phyloP scores from a whole-genome alignment of 2,888 invertebrate genomes.

The Spatulosminthurus flaviceps region DNA sequence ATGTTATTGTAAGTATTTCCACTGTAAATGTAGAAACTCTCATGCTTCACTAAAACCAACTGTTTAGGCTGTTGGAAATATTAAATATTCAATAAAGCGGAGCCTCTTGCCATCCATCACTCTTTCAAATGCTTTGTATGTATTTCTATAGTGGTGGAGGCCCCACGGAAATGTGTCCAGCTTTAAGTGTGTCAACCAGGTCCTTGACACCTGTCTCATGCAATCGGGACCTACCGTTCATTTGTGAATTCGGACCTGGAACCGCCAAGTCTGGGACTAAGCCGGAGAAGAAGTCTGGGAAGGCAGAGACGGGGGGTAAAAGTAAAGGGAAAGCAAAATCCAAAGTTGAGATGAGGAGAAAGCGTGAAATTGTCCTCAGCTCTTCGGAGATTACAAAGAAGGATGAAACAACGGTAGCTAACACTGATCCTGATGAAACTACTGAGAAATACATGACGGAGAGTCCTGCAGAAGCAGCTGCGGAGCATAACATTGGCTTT shows the following conservation, averaged over 20 bases:
- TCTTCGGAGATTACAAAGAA: background rate
- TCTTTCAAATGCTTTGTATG: background rate
- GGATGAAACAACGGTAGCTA: background rate
- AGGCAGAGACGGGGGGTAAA: slow-evolving; percentile 25
- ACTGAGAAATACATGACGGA: slow-evolving; percentile 24
- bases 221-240: slow-evolving; percentile 55
- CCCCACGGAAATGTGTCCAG: slow-evolving; percentile 61
- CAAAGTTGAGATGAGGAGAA: slow-evolving; percentile 51
- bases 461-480: slow-evolving; percentile 29
- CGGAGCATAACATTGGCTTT: slow-evolving; percentile 50
- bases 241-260: slow-evolving; percentile 59
- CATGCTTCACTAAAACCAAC: too few relatives aligned
- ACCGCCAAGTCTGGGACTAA: slow-evolving; percentile 37
- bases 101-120: too few relatives aligned
- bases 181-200: slow-evolving; percentile 54
- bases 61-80: too few relatives aligned
- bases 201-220: slow-evolving; percentile 55
- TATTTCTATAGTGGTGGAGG: slow-evolving; percentile 58
- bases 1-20: slow-evolving; percentile 44
- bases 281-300: slow-evolving; percentile 33
- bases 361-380: slow-evolving; percentile 33
- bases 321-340: slow-evolving; percentile 8
- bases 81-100: too few relatives aligned
- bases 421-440: background rate
- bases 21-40: too few relatives aligned